A percentile compares a stretch with the other conserved stretches of the same genome.
Conservation (phyloP, 1,140 invertebrate genomes). For the Drosophila auraria region DNA sequence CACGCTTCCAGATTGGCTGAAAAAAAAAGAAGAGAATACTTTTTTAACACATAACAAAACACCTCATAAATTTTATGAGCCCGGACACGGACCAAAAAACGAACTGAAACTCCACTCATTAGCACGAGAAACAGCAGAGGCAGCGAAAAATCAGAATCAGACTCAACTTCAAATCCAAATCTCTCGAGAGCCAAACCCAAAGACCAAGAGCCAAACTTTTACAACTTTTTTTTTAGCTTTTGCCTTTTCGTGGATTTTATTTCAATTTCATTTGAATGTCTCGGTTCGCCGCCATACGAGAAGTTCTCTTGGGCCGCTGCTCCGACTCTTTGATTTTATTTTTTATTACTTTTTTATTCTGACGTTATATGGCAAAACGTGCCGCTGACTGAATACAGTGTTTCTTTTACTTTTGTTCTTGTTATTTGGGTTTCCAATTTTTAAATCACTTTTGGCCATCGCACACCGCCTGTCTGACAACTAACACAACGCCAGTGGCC, state of each 20-base stretch:
- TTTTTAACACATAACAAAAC: slow-evolving; percentile 76
- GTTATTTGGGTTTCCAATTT: slow-evolving; percentile 38
- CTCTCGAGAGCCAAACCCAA: slow-evolving; percentile 50
- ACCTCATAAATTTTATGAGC: slow-evolving; percentile 79
- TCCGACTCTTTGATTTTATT: slow-evolving; percentile 14
- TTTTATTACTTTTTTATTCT: slow-evolving; percentile 40
- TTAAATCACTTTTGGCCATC: slow-evolving; percentile 62
- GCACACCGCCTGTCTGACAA: slow-evolving; percentile 35
- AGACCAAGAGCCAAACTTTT: slow-evolving; percentile 32
- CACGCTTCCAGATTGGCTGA: slow-evolving; percentile 46
- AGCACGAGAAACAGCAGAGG: slow-evolving; percentile 44
- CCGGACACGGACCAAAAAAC: slow-evolving; percentile 34
- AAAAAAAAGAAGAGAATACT: slow-evolving; percentile 38
- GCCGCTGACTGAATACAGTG: slow-evolving; percentile 38
- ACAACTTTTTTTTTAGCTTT: slow-evolving; percentile 25
- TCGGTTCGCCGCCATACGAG: slow-evolving; percentile 29
- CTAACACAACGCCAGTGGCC: slow-evolving; percentile 54
- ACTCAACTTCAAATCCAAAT: slow-evolving; percentile 39
- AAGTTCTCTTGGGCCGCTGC: slow-evolving; percentile 2
- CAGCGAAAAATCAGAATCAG: slow-evolving; percentile 30
- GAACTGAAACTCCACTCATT: slow-evolving; percentile 65
- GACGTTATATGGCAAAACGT: slow-evolving; percentile 49
- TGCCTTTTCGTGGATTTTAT: slow-evolving; percentile 27
- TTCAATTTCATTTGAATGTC: slow-evolving; percentile 57
- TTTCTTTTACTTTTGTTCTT: slow-evolving; percentile 25